Conservation (phyloP, 2,797 vertebrate species). For the Sparidentex hasta region DNA sequence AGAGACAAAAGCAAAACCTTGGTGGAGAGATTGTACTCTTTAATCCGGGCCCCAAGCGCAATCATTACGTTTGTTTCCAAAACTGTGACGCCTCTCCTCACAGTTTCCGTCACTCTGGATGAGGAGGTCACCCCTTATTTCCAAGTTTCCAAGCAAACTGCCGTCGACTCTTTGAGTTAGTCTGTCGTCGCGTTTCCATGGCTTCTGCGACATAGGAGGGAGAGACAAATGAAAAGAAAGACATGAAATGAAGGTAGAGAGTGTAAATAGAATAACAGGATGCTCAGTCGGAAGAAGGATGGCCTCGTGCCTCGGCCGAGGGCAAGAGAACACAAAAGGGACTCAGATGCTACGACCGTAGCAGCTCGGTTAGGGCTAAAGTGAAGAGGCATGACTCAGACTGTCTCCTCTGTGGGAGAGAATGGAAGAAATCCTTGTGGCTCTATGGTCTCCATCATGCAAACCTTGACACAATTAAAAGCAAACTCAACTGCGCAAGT, state of each 20-base stretch:
- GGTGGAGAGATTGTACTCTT: too few relatives aligned
- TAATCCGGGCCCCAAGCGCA: neutral
- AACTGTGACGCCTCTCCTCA: neutral
- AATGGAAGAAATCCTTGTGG: constrained; percentile 36
- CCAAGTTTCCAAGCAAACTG: neutral
- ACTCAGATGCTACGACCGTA: neutral
- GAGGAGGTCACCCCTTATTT: neutral
- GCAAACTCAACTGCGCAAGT: constrained; percentile 11
- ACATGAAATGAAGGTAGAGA: neutral
- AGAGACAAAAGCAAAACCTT: neutral
- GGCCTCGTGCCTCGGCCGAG: constrained; percentile 18
- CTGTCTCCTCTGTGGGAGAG: neutral
- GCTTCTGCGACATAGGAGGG: constrained; percentile 11
- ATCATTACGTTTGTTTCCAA: neutral
- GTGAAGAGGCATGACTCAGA: constrained; percentile 33
- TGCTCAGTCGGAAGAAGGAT: neutral
- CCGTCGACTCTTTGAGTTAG: neutral
- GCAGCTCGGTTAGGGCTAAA: constrained; percentile 12
- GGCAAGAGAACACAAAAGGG: constrained; percentile 11
- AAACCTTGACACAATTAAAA: constrained; percentile 38
- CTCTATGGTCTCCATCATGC: neutral
- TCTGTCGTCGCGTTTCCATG: neutral
- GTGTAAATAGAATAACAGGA: neutral
- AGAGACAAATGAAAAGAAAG: neutral
- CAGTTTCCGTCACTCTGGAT: neutral